phyloP scores from a whole-genome alignment of 2,888 invertebrate genomes.

The Apoderus coryli region DNA sequence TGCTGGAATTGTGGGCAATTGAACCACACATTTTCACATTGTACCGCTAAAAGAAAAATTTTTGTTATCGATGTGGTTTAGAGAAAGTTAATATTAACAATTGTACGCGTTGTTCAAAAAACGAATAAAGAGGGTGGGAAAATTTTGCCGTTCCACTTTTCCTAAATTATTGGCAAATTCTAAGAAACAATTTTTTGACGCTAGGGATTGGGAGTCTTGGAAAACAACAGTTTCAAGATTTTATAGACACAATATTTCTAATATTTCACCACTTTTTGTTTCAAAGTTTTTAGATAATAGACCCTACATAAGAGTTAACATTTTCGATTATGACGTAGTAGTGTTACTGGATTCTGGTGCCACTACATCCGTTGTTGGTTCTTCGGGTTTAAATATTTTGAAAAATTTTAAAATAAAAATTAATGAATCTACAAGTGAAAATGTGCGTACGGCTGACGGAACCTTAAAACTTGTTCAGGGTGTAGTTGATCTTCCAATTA shows the following conservation, averaged over 20 bases:
- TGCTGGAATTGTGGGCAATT: constrained; percentile 6
- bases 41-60: too few species aligned
- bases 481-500: constrained; percentile 9
- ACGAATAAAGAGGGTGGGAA: constrained; percentile 3
- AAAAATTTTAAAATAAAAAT: constrained; percentile 5
- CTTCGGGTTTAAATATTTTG: constrained; percentile 5
- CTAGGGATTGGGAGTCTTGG: constrained; percentile 1
- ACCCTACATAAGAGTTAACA: constrained; percentile 10
- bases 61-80: constrained; percentile 14
- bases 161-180: neutral
- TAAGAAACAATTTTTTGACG: neutral
- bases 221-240: neutral
- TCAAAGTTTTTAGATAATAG: constrained; percentile 8
- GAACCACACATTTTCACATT: too few species aligned
- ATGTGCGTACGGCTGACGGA: constrained; percentile 12
- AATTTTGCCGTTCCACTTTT: too few species aligned
- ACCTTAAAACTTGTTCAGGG: too few species aligned
- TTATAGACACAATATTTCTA: constrained; percentile 5
- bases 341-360: constrained; percentile 13
- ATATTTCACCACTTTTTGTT: constrained; percentile 8
- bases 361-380: constrained; percentile 9
- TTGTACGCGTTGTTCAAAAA: constrained; percentile 13
- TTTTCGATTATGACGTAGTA: constrained; percentile 8
- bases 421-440: neutral
- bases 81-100: constrained; percentile 8